These are phyloP conservation scores for Hydrozoanthus tunicans DNA, from an alignment of 64 coral and sea anemone species.

Conservation along the genomic window DNA sequence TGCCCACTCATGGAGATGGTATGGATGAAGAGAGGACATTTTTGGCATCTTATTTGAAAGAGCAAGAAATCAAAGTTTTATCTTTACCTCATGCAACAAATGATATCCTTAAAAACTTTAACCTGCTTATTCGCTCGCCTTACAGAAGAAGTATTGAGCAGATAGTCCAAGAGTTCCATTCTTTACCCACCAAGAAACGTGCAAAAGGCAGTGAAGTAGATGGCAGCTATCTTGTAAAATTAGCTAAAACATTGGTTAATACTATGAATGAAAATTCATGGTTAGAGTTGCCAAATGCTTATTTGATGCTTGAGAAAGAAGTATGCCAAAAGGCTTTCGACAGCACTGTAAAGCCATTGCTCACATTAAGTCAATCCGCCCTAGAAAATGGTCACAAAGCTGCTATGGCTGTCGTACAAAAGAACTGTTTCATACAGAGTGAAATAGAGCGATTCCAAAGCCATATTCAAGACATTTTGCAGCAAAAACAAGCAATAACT, in stretches of 20 bases:
- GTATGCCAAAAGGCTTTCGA: slow-evolving; percentile 3
- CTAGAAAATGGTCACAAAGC: neutral
- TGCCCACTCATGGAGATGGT: slow-evolving; percentile 13
- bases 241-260: slow-evolving; percentile 3
- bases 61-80: slow-evolving; percentile 24
- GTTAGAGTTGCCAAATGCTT: slow-evolving; percentile 26
- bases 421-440: neutral
- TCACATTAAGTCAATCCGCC: neutral
- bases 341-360: neutral
- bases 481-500: neutral
- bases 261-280: slow-evolving; percentile 50
- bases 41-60: slow-evolving; percentile 29
- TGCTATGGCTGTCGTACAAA: neutral
- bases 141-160: slow-evolving; percentile 1
- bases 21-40: slow-evolving; percentile 23
- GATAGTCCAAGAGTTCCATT: neutral
- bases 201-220: neutral
- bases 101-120: neutral
- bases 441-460: neutral
- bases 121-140: neutral
- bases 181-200: slow-evolving; percentile 30
- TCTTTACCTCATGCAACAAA: slow-evolving; percentile 15
- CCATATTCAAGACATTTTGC: neutral
- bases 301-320: neutral
- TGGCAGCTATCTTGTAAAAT: slow-evolving; percentile 9